A percentile compares a stretch with the other conserved stretches of the same genome.
Evolutionary conservation across 2,113 vertebrate genomes (phyloP).

Genomic region (Epinephelus lanceolatus): DNA sequence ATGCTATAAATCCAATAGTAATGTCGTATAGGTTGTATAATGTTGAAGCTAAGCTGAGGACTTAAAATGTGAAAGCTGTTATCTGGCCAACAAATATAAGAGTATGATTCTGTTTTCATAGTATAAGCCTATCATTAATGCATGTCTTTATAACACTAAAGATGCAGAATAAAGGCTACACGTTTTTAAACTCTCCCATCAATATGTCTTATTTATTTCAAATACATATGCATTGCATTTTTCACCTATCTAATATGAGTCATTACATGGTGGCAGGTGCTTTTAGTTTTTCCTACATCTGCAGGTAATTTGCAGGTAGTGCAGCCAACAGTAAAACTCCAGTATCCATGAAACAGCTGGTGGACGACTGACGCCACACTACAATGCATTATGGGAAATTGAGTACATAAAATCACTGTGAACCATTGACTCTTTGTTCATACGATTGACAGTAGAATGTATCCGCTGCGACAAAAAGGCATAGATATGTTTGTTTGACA

Average conservation of each 20-base stretch:
- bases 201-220: neutral
- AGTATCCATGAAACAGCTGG: slow-evolving; percentile 9
- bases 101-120: neutral
- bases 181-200: too few relatives aligned
- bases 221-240: neutral
- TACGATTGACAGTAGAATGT: rapidly evolving
- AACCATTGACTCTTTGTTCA: neutral
- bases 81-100: neutral
- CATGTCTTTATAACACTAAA: neutral
- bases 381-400: slow-evolving; percentile 57
- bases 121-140: neutral
- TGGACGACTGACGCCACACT: neutral
- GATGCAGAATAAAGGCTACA: neutral
- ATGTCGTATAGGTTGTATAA: too few relatives aligned
- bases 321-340: slow-evolving; percentile 30
- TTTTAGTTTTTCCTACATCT: neutral
- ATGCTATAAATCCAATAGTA: neutral
- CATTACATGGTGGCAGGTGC: neutral
- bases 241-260: neutral
- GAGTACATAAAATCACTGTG: slow-evolving; percentile 2
- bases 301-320: neutral
- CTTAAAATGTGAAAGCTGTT: neutral
- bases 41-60: too few relatives aligned
- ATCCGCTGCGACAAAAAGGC: neutral
- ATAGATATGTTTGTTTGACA: neutral